Percentiles rank a stretch among this genome's conserved stretches.
Conservation (phyloP, 2,888 invertebrate species). For the Andrena flavipes region DNA sequence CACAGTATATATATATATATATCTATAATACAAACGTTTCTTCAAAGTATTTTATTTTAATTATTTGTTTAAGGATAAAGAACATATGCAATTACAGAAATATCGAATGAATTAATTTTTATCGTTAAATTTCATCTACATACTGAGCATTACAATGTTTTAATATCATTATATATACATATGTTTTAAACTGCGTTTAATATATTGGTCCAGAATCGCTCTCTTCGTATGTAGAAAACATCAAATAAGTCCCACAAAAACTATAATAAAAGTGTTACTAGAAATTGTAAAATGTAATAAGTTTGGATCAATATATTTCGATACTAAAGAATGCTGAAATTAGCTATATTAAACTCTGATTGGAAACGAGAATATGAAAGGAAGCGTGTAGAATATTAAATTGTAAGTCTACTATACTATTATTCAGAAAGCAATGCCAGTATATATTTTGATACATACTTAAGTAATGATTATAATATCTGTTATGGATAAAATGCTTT, state of each 20-base stretch:
- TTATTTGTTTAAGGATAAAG: slow-evolving; percentile 25
- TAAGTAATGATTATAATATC: slow-evolving; percentile 12
- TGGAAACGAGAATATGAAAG: slow-evolving; percentile 18
- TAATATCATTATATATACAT: slow-evolving; percentile 10
- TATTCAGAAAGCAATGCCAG: slow-evolving; percentile 12
- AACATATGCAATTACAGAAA: slow-evolving; percentile 6
- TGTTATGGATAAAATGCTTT: slow-evolving; percentile 13
- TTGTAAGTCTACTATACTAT: slow-evolving; percentile 16
- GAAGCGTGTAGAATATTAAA: slow-evolving; percentile 21
- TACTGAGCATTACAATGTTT: neutral
- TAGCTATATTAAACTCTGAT: slow-evolving; percentile 17
- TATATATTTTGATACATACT: slow-evolving; percentile 21
- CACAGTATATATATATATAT: slow-evolving; percentile 23
- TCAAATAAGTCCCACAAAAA: too few relatives aligned
- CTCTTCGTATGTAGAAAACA: slow-evolving; percentile 4
- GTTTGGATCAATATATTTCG: slow-evolving; percentile 30
- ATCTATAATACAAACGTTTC: slow-evolving; percentile 19
- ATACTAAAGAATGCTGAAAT: slow-evolving; percentile 13
- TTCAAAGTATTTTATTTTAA: slow-evolving; percentile 31
- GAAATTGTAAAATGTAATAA: slow-evolving; percentile 28
- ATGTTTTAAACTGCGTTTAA: slow-evolving; percentile 17
- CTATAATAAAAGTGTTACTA: neutral
- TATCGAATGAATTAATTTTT: slow-evolving; percentile 6
- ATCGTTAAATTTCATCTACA: slow-evolving; percentile 26
- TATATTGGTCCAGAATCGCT: slow-evolving; percentile 31